A percentile compares a stretch with the other conserved stretches of the same genome.
Conservation (phyloP, 2,888 invertebrate species). For the Plagodis pulveraria region DNA sequence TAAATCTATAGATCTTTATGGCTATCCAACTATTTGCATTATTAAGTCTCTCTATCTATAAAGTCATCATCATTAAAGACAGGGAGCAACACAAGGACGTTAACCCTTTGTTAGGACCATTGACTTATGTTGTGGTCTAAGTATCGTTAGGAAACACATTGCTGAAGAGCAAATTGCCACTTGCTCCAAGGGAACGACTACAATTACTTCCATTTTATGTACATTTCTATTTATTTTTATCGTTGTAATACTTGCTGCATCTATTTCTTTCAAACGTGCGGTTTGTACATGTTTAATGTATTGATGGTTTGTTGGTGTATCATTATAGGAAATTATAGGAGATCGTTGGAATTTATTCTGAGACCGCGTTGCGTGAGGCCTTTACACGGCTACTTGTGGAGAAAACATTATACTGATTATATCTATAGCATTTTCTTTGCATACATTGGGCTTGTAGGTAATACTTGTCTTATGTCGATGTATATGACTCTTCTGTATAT, state of each 20-base stretch:
- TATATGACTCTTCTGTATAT: too few relatives aligned
- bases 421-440: conserved; percentile 3
- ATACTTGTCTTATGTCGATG: too few relatives aligned
- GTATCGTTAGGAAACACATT: conserved; percentile 49
- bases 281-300: conserved; percentile 22
- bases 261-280: conserved; percentile 36
- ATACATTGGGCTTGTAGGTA: background rate
- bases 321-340: conserved; percentile 32
- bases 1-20: too few relatives aligned
- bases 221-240: conserved; percentile 7
- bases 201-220: conserved; percentile 11
- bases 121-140: conserved; percentile 19
- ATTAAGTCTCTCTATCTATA: too few relatives aligned
- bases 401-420: conserved; percentile 4
- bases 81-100: conserved; percentile 9
- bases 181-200: conserved; percentile 18
- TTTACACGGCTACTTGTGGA: conserved; percentile 15
- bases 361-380: conserved; percentile 32
- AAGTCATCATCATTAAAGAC: background rate
- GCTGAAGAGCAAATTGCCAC: conserved; percentile 36
- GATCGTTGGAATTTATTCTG: conserved; percentile 26
- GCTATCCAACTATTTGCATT: background rate
- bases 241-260: conserved; percentile 13
- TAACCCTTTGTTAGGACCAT: conserved; percentile 17
- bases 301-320: conserved; percentile 29